Base-by-base conservation (phyloP, 2,113 vertebrate genomes). In the Ceyx cyanopectus region DNA sequence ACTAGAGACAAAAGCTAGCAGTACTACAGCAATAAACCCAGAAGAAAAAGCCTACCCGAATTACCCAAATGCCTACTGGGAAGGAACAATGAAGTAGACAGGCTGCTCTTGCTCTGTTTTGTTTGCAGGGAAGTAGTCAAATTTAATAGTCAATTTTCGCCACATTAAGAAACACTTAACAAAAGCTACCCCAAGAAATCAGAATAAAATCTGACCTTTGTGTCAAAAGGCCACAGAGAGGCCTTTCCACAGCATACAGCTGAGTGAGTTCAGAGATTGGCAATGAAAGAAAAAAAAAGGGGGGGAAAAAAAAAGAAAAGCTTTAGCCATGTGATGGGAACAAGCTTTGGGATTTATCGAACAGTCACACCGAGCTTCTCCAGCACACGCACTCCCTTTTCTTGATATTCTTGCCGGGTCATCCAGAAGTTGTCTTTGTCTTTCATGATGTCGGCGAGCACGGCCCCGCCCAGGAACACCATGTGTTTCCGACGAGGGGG, bases 381-480 rank as follows among this genome's bases (percentile, higher is more conserved):
- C 94, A 99, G 98, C 96, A 99, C 99, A 17, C 98, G 99, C 67
- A 99, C 98, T 60, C 99, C 99, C 96, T 99, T 99, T 94, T 99
- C 99, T 94, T 99, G 97, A 97, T 99, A 99, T 94, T 99, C 99
- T 96, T 99, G 98, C 62, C 99, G 97, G 90, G 99, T 99, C 98
- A 99, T 99, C 99, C 99, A 99, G 97, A 99, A 99, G 98, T 99
- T 99, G 98, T 99, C 99, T 98, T 99, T 99, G 98, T 99, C 99
- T 97, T 99, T 99, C 99, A 99, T 99, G 98, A 99, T 99, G 97
- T 99, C 99, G 17, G 99, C 99, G 61, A 99, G 98, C 70, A 99
- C 99, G 0, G 99, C 99, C 0, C 99, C 99, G 4, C 99, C 99
- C 95, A 99, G 97, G 94, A 99, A 99, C 87, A 99, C 99, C 99